Evolutionary conservation across 2,797 vertebrate genomes (phyloP).

Genomic region (Xiphorhynchus erythropygius): DNA sequence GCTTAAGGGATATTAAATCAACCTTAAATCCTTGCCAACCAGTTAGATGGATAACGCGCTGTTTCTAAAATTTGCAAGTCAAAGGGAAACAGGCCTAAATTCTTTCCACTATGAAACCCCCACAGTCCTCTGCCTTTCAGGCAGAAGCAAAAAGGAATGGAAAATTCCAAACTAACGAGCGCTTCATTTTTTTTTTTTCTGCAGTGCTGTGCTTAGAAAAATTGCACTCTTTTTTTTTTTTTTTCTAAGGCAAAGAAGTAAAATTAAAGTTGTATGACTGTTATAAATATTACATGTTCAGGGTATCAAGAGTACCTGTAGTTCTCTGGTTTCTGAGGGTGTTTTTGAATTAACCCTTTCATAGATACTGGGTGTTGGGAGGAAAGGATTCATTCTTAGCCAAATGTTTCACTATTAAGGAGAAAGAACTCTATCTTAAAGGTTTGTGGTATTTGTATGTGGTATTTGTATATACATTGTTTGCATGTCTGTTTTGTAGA

Average conservation of each 20-base stretch:
- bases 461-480: not conserved
- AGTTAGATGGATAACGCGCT: not conserved
- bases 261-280: conserved; percentile 93
- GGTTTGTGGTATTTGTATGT: not conserved
- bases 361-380: not conserved
- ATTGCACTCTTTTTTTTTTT: conserved; percentile 53
- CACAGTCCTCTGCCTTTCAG: conserved; percentile 44
- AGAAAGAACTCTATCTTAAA: not conserved
- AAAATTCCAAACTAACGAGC: conserved; percentile 74
- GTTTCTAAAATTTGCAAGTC: conserved; percentile 59
- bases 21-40: conserved; percentile 41
- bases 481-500: not conserved
- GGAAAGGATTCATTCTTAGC: not conserved
- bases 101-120: conserved; percentile 44
- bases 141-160: conserved; percentile 58
- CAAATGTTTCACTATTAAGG: not conserved
- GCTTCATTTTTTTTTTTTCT: conserved; percentile 40
- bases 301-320: conserved; percentile 75
- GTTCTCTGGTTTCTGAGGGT: conserved; percentile 49
- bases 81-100: conserved; percentile 32
- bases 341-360: conserved; percentile 66
- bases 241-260: conserved; percentile 71
- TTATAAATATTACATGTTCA: conserved; percentile 94
- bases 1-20: conserved; percentile 39
- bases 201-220: conserved; percentile 67